Evolutionary conservation across 2,888 invertebrate genomes (phyloP).

Genomic region (Epinotia brunnichana): DNA sequence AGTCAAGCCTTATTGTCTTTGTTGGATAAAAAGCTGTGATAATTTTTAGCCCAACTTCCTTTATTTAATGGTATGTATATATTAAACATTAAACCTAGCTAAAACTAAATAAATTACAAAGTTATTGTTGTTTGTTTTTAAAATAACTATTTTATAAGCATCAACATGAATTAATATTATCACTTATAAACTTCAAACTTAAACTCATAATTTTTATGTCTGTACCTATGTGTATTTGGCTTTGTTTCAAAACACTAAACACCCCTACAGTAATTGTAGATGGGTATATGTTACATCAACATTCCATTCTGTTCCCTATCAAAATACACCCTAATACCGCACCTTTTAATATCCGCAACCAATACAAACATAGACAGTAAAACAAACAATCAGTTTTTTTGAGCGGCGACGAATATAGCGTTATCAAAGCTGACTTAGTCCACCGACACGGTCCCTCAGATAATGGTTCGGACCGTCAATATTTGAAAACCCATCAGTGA

Average conservation of each 20-base stretch:
- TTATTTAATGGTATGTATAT: no score
- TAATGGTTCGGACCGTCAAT: constrained; percentile 78
- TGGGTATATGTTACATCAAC: constrained; percentile 24
- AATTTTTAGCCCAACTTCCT: neutral
- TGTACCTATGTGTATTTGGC: neutral
- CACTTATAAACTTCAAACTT: neutral
- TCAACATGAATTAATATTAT: neutral
- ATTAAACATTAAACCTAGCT: no score
- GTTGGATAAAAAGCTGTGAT: constrained; percentile 3
- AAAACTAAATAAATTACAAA: no score
- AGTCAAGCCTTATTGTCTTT: constrained; percentile 22
- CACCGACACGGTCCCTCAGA: constrained; percentile 70
- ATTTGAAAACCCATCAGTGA: constrained; percentile 81
- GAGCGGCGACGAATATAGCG: constrained; percentile 65
- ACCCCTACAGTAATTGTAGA: constrained; percentile 6
- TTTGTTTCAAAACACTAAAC: constrained; percentile 8
- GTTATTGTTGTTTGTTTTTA: no score
- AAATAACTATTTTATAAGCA: neutral
- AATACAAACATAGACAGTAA: constrained; percentile 69
- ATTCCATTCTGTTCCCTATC: constrained; percentile 32
- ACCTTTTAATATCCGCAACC: constrained; percentile 66
- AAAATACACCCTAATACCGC: constrained; percentile 52
- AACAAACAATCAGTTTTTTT: constrained; percentile 69
- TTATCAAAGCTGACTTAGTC: constrained; percentile 68
- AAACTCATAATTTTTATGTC: neutral